Evolutionary conservation across 2,888 invertebrate genomes (phyloP).

Genomic region (Drosophila pegasa): DNA sequence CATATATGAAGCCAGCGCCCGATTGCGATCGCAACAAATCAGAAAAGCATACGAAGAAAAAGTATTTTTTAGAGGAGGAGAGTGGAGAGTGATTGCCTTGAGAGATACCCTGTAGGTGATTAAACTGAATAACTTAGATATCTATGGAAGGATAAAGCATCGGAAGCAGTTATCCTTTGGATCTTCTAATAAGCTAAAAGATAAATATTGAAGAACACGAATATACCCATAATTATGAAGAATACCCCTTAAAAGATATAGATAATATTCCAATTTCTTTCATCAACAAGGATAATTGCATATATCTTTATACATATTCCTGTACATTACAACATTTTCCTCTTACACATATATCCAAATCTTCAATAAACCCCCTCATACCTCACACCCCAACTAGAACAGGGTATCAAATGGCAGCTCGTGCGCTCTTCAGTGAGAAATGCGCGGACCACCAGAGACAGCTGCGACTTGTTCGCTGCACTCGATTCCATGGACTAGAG

Average conservation of each 20-base stretch:
- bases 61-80: background rate
- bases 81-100: background rate
- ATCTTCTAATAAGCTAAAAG: too few species aligned
- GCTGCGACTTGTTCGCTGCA: conserved; percentile 44
- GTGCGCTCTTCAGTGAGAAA: conserved; percentile 58
- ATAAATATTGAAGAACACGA: too few species aligned
- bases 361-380: background rate
- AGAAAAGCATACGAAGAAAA: conserved; percentile 37
- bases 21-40: conserved; percentile 79
- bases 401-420: conserved; percentile 56
- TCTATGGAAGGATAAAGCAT: too few species aligned
- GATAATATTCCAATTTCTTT: too few species aligned
- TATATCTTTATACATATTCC: too few species aligned
- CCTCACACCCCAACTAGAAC: background rate
- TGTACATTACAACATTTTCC: too few species aligned
- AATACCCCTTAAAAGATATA: too few species aligned
- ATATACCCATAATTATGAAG: too few species aligned
- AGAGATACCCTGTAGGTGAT: background rate
- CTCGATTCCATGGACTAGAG: conserved; percentile 8
- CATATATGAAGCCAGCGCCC: conserved; percentile 40
- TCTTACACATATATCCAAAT: too few species aligned
- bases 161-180: too few species aligned
- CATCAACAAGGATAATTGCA: too few species aligned
- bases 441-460: conserved; percentile 69
- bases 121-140: too few species aligned